phyloP scores from a whole-genome alignment of 2,113 vertebrate species.

The Helogale parvula region DNA sequence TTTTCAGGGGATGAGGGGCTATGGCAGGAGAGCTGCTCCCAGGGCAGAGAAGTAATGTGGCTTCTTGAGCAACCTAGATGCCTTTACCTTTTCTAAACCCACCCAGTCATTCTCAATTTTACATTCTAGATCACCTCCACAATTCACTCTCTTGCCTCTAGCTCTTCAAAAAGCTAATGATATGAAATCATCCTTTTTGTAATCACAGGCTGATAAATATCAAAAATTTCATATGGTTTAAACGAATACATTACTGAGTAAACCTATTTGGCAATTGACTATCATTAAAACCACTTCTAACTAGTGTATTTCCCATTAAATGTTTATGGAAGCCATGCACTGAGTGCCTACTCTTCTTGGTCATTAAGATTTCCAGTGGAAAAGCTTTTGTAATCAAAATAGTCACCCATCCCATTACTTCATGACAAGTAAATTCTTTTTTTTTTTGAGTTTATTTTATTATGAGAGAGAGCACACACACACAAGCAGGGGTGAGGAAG shows the following conservation, averaged over 20 bases:
- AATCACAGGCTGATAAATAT: not conserved
- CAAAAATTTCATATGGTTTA: not conserved
- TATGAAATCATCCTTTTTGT: not conserved
- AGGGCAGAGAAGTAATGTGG: no score
- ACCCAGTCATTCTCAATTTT: not conserved
- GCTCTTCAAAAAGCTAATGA: not conserved
- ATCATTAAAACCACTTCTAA: not conserved
- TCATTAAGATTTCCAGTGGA: not conserved
- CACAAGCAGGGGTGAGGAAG: no score
- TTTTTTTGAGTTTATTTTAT: not conserved
- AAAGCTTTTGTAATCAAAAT: not conserved
- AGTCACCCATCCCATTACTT: not conserved
- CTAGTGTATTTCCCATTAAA: not conserved
- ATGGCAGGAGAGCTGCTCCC: no score
- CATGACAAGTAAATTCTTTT: not conserved
- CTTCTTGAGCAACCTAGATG: not conserved
- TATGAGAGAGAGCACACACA: no score
- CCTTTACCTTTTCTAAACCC: not conserved
- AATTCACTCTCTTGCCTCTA: not conserved
- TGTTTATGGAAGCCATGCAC: not conserved
- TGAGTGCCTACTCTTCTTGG: not conserved
- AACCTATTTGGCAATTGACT: not conserved
- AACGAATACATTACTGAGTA: not conserved
- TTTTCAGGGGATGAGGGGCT: no score
- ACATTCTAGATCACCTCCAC: not conserved